Conservation (phyloP, 2,797 vertebrate species). For the Craterocephalus amniculus region DNA sequence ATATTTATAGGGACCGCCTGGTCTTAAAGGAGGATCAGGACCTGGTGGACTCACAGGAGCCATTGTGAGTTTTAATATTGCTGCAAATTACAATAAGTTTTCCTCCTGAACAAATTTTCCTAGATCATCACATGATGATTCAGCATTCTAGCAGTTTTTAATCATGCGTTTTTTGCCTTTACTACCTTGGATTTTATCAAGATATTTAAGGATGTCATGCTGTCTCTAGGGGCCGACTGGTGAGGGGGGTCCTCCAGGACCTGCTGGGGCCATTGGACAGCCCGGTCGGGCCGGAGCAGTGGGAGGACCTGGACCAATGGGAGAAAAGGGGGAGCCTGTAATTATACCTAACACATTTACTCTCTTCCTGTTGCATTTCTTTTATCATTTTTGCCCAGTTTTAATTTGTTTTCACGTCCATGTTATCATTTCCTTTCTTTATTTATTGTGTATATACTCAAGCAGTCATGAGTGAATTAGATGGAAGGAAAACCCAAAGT, state of each 20-base stretch:
- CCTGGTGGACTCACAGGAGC: slow-evolving; percentile 88
- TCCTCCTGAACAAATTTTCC: background rate
- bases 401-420: background rate
- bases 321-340: slow-evolving; percentile 97
- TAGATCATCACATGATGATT: background rate
- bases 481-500: background rate
- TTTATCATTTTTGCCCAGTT: background rate
- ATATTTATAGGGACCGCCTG: slow-evolving; percentile 87
- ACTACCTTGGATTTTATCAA: background rate
- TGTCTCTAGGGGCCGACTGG: slow-evolving; percentile 88
- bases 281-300: slow-evolving; percentile 90
- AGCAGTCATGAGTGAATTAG: background rate
- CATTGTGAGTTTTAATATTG: slow-evolving; percentile 81
- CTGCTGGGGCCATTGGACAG: slow-evolving; percentile 93
- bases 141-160: background rate
- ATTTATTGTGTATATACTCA: background rate
- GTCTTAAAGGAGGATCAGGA: slow-evolving; percentile 93
- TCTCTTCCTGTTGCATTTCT: background rate
- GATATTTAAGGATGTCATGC: background rate
- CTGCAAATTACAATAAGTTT: background rate
- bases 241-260: slow-evolving; percentile 90
- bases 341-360: slow-evolving; percentile 54
- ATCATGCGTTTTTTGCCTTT: background rate
- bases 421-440: no score
- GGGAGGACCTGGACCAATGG: slow-evolving; percentile 91